Base-by-base conservation (phyloP, 92 coral and sea anemone species). In the Zoanthus sociatus region DNA sequence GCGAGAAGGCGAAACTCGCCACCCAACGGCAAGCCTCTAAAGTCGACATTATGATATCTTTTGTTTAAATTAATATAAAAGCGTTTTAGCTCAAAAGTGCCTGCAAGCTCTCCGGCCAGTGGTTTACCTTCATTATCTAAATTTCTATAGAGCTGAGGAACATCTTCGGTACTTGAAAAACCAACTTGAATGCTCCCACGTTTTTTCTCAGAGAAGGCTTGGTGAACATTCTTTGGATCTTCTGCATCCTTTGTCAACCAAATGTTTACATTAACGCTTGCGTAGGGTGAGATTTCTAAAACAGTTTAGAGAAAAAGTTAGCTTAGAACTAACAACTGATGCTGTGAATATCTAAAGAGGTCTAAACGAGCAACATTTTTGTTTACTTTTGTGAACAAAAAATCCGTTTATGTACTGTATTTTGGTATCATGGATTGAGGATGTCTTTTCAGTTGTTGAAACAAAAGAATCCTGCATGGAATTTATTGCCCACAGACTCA, bases 11-110 rank as follows among this genome's bases (percentile, higher is more conserved):
- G 81, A 76, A 76, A 76, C 47, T 76, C 81, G 7, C 81, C 81
- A 76, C 81, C 81, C 12, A 76, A n/a, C 16, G 81, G 67, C 46
- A 76, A 76, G 3, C 81, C 81, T 66, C 58, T 54, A 42, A 76
- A 76, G 14, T 76, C 81, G 33, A 76, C 47, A 54, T 76, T 76
- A 20, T 76, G 67, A 26, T 76, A 76, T 7, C 81, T 3, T 76
- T 61, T 76, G 66, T 76, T 14, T 54, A 76, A 51, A 54, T 77
- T 77, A 12, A 47, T 51, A 31, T 77, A 77, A 53, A 54, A 77
- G 1, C 13, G 66, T 53, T 54, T 77, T 47, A 77, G 6, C 10
- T 77, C 67, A 20, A 77, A 50, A 12, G 67, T 54, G 53, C 82
- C 82, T 6, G 66, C 66, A 5, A 51, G 18, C 45, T 32, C 42